phyloP scores from a whole-genome alignment of 2,888 invertebrate genomes.

The Copidosoma aretas region DNA sequence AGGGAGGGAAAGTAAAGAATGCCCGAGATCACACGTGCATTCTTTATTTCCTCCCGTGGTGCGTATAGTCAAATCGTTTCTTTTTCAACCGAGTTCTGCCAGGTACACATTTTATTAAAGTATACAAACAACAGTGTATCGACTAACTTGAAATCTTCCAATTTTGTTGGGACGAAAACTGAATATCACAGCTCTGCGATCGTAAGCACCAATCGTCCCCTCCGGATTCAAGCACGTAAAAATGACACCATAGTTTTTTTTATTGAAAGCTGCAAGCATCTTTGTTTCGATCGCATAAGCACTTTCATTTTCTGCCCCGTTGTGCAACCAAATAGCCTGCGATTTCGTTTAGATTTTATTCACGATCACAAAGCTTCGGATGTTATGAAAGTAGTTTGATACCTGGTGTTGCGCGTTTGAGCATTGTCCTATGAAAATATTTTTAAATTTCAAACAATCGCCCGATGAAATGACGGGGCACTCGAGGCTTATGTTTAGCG shows the following conservation, averaged over 20 bases:
- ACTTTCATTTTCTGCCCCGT: conserved; percentile 11
- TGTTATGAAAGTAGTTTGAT: neutral
- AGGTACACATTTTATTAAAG: no score
- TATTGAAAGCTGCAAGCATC: conserved; percentile 30
- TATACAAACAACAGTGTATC: no score
- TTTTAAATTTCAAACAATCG: conserved; percentile 47
- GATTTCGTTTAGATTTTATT: neutral
- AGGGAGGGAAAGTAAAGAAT: no score
- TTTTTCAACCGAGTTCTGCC: no score
- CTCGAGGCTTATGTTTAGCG: conserved; percentile 53
- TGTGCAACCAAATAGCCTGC: conserved; percentile 33
- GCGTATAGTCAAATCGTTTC: conserved; percentile 1
- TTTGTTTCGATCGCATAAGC: conserved; percentile 16
- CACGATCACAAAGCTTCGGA: neutral
- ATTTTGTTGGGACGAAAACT: conserved; percentile 60
- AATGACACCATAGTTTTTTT: conserved; percentile 52
- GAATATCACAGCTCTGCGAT: conserved; percentile 56
- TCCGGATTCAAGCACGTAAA: conserved; percentile 57
- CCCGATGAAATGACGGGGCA: conserved; percentile 47
- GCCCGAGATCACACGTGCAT: no score
- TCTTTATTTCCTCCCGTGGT: no score
- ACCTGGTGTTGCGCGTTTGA: conserved; percentile 46
- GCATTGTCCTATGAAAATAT: conserved; percentile 54
- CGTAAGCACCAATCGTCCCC: conserved; percentile 50
- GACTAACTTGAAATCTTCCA: conserved; percentile 53